Percentiles rank a stretch among this genome's conserved stretches.
Conservation (phyloP, 2,888 invertebrate genomes). For the Dromius quadrimaculatus region DNA sequence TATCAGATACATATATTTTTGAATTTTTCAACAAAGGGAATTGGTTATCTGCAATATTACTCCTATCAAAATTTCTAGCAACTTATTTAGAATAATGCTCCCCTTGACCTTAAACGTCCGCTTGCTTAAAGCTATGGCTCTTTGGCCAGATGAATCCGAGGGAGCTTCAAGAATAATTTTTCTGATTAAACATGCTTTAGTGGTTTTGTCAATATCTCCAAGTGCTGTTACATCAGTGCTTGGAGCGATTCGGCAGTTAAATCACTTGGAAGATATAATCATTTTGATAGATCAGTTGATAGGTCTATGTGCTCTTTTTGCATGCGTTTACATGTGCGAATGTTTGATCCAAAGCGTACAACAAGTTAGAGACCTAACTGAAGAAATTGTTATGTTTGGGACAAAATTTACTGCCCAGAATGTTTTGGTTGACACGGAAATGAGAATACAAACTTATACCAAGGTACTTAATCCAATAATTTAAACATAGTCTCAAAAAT, state of each 20-base stretch:
- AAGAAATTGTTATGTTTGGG: conserved; percentile 25
- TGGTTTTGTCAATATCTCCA: conserved; percentile 14
- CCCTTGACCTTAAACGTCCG: conserved; percentile 17
- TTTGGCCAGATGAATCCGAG: conserved; percentile 9
- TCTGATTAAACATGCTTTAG: conserved; percentile 8
- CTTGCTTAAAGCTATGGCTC: background rate
- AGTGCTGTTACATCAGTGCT: conserved; percentile 20
- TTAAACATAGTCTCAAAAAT: background rate
- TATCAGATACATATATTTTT: too few species aligned
- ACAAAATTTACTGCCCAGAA: conserved; percentile 6
- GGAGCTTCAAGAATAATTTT: conserved; percentile 1
- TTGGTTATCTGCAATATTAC: too few species aligned
- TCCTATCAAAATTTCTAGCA: too few species aligned
- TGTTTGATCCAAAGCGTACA: conserved; percentile 16
- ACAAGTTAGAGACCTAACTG: conserved; percentile 5
- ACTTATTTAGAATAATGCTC: too few species aligned
- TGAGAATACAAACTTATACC: conserved; percentile 26
- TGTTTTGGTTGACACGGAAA: conserved; percentile 21
- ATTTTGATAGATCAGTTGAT: conserved; percentile 38
- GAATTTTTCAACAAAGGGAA: too few species aligned
- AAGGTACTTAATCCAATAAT: conserved; percentile 12
- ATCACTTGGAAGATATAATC: conserved; percentile 32
- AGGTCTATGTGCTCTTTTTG: conserved; percentile 11
- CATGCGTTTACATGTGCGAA: conserved; percentile 35
- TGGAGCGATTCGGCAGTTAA: background rate